phyloP scores from a whole-genome alignment of 2,888 invertebrate species.

The Polyommatus iphigenia region DNA sequence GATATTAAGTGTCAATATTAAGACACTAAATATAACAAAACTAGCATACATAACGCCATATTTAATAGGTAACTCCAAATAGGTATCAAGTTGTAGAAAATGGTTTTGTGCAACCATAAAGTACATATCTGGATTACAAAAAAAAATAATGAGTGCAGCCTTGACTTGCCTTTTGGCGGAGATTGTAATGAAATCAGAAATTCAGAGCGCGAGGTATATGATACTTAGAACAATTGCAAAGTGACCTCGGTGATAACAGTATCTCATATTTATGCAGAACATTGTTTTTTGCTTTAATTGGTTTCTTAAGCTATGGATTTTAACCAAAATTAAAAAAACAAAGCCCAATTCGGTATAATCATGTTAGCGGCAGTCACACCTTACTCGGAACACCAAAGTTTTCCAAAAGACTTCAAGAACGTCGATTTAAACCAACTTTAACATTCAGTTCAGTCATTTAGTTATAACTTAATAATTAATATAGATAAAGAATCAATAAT shows the following conservation, averaged over 20 bases:
- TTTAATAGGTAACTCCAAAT: background rate
- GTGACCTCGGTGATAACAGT: constrained; percentile 43
- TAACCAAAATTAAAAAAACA: background rate
- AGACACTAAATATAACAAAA: too few species aligned
- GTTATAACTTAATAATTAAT: too few species aligned
- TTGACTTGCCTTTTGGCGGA: constrained; percentile 31
- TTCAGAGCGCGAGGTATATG: constrained; percentile 40
- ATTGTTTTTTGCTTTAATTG: background rate
- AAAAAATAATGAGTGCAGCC: constrained; percentile 24
- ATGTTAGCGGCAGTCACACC: too few species aligned
- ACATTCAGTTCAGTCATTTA: too few species aligned
- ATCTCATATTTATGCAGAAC: background rate
- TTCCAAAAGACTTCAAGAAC: too few species aligned
- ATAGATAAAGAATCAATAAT: too few species aligned
- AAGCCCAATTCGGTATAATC: too few species aligned
- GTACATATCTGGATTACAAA: constrained; percentile 6
- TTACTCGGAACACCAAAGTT: too few species aligned
- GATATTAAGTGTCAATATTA: background rate
- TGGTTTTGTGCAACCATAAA: background rate
- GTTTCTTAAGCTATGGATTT: too few species aligned
- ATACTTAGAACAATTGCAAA: constrained; percentile 48
- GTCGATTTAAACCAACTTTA: too few species aligned
- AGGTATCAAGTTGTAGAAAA: constrained; percentile 25
- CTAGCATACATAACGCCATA: background rate
- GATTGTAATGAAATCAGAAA: constrained; percentile 35